Evolutionary conservation across 2,888 invertebrate genomes (phyloP).

Genomic region (Mesopsocus fuscifrons): DNA sequence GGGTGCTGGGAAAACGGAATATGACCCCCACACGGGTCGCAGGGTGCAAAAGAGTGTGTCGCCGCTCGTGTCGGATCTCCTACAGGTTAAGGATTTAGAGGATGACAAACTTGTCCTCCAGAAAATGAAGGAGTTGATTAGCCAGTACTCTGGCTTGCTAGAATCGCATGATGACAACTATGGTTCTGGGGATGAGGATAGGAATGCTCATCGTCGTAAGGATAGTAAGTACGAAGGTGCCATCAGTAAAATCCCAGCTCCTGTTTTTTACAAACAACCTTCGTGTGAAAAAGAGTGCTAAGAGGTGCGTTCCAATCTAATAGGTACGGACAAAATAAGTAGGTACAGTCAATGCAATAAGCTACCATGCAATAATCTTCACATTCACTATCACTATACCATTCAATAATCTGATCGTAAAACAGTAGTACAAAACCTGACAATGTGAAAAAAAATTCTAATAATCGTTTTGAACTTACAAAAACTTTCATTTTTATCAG

Average conservation of each 20-base stretch:
- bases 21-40: neutral
- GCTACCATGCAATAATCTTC: too few relatives aligned
- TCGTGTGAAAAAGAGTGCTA: neutral
- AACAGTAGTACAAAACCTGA: too few relatives aligned
- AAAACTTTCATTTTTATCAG: too few relatives aligned
- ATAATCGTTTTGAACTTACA: too few relatives aligned
- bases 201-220: slow-evolving; percentile 1
- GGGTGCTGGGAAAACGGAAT: neutral
- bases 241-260: slow-evolving; percentile 7
- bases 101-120: neutral
- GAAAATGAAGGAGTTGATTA: slow-evolving; percentile 8
- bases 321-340: too few relatives aligned
- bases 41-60: neutral
- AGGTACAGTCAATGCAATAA: too few relatives aligned
- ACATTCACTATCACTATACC: too few relatives aligned
- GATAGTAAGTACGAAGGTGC: slow-evolving; percentile 8
- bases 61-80: neutral
- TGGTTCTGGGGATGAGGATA: slow-evolving; percentile 1
- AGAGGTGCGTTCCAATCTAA: too few relatives aligned
- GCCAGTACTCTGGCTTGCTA: slow-evolving; percentile 4
- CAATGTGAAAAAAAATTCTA: too few relatives aligned
- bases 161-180: neutral
- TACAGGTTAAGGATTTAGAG: slow-evolving; percentile 2
- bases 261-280: slow-evolving; percentile 2
- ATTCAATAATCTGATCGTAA: too few relatives aligned